Base-by-base conservation (phyloP, 2,797 vertebrate species). In the Amblyopsis hoosieri region DNA sequence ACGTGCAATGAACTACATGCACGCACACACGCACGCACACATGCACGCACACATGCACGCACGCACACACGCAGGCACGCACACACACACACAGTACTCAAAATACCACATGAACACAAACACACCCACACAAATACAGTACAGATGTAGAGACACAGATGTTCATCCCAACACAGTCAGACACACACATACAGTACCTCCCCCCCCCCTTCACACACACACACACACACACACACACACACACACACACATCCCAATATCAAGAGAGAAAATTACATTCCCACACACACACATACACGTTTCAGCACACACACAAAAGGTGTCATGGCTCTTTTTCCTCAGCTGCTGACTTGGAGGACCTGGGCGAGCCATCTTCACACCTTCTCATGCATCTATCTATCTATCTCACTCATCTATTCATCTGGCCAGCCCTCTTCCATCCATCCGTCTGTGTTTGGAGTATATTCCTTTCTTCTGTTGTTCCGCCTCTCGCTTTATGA, bases 391-490 rank as follows among this genome's bases (percentile, higher is more conserved):
- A 63, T 75, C 72, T 72, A 71, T 80, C 71, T 58, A 60, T 81
- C 79, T 85, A 79, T 89, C 79, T 48, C 85, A 62, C 69, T 71
- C 61, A 72, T 88, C 75, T 75, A 60, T 83, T 81, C 42, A 11
- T 19, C 33, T 11, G 4, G 11, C 17, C 66, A 17, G 58, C 73
- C 60, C 54, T 67, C 75, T 60, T 66, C 60, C 69, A 69, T 83
- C 73, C 85, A 83, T 88, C 83, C 75, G 73, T 84, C 79, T 72
- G 59, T 53, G 59, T 86, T 80, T 81, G 71, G 52, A 85, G 72
- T 62, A 83, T 85, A 83, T 85, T 80, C 74, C 78, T 90, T 82
- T 83, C 73, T 84, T 72, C 62, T 69, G 56, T 57, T 2, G 23
- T 66, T 81, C 81, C 62, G 71, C 80, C 74, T 80, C 75, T 72